Evolutionary conservation across 2,113 vertebrate genomes (phyloP).

Genomic region (Tragelaphus buxtoni): DNA sequence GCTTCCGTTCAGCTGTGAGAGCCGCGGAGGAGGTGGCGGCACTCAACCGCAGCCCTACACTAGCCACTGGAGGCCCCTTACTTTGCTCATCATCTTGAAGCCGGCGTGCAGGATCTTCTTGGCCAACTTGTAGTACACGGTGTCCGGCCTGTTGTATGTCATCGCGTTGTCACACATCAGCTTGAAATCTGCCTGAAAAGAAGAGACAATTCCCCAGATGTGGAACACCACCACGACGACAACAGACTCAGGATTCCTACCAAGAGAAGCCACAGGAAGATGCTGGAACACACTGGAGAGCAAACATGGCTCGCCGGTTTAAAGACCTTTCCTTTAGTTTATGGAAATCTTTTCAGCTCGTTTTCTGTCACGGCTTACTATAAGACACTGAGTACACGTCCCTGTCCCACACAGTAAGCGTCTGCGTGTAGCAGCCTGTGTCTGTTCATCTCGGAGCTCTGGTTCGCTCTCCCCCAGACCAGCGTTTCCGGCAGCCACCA

Average conservation of each 20-base stretch:
- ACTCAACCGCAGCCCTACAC: background rate
- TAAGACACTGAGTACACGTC: rapidly evolving
- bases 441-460: too few relatives aligned
- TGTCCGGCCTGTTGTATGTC: constrained; percentile 99
- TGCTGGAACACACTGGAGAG: too few relatives aligned
- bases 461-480: background rate
- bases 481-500: background rate
- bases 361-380: rapidly evolving
- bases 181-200: constrained; percentile 95
- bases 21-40: background rate
- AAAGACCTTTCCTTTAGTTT: background rate
- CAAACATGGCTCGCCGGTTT: background rate
- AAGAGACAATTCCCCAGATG: constrained; percentile 7
- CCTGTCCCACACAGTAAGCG: rapidly evolving
- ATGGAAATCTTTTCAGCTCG: rapidly evolving
- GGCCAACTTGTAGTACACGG: constrained; percentile 97
- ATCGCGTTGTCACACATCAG: constrained; percentile 99
- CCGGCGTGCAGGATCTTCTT: constrained; percentile 99
- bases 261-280: background rate
- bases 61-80: constrained; percentile 77
- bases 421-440: rapidly evolving
- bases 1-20: background rate
- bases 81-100: constrained; percentile 99
- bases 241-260: background rate
- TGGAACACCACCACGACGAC: background rate